Evolutionary conservation across 64 coral and sea anemone species (phyloP), one percentile per base, ranked within the genome.

Genomic region (Catalaphyllia jardinei): DNA sequence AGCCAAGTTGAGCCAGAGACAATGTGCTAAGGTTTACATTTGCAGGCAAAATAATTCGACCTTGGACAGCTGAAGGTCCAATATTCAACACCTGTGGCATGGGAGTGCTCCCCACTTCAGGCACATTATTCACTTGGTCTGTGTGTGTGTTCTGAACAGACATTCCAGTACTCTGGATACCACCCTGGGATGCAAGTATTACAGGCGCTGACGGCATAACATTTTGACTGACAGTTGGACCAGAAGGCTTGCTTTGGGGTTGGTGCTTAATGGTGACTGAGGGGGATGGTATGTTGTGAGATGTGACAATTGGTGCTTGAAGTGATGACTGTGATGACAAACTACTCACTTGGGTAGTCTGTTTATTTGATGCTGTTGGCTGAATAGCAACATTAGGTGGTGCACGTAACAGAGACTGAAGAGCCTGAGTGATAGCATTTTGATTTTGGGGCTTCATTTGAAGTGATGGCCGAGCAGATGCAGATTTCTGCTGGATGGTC

Each of bases 361-460:
- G 81, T 42, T 71, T 71, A 52, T 5, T 67, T 49, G 65, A 64
- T 14, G 63, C 52, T 52, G 81, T 28, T 14, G 62, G 11, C 22
- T 85, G 81, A 85, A 71, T 38, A 52, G 62, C n/a, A 11, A 85
- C 63, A 11, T 85, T 85, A 38, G 81, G 81, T 51, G 81, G 81
- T 71, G 62, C 62, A 71, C 81, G 63, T 16, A 85, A 25, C 10
- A 85, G 29, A 1, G 81, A 85, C 81, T 85, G 81, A 12, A 85
- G 38, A 18, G 81, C 81, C 39, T 85, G 81, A 27, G 62, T 85
- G 81, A 85, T 71, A 22, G 62, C 81, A 28, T 85, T 85, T 42
- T 85, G 81, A 85, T 85, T 85, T 71, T 85, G 63, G 31, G 81
- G 81, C 33, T 85, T 85, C 81, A 85, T 85, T 51, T 85, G 81